These are phyloP conservation scores for Tipula confusa DNA, from an alignment of 2,888 invertebrate species.

Conservation along the genomic window DNA sequence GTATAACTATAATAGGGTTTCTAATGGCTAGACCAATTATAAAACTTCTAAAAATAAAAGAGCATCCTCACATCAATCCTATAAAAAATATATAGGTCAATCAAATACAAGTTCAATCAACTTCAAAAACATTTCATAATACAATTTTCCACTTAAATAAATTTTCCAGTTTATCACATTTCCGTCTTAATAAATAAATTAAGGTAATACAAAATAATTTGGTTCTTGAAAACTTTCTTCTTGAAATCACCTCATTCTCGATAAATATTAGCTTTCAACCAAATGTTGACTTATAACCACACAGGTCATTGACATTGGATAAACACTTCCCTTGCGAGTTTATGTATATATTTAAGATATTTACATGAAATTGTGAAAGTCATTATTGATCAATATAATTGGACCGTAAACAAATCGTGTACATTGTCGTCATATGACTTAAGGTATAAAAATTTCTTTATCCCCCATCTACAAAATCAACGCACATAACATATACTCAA, in stretches of 20 bases:
- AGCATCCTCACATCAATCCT: too few relatives aligned
- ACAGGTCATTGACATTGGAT: neutral
- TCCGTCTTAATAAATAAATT: neutral
- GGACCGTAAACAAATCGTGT: neutral
- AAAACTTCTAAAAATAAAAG: too few relatives aligned
- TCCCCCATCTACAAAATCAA: neutral
- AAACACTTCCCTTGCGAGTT: neutral
- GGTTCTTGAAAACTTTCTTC: neutral
- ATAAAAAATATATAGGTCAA: neutral
- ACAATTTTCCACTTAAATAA: neutral
- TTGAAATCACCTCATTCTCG: neutral
- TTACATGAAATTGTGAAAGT: neutral
- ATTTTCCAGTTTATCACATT: neutral
- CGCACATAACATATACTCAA: too few relatives aligned
- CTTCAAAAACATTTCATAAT: neutral
- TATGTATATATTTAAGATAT: neutral
- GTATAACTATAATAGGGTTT: too few relatives aligned
- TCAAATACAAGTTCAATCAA: neutral
- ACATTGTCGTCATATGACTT: neutral
- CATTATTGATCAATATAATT: constrained; percentile 25
- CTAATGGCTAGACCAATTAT: too few relatives aligned
- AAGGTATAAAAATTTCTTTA: neutral
- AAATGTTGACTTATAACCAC: neutral
- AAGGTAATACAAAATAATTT: neutral
- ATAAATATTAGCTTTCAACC: too few relatives aligned